phyloP scores from a whole-genome alignment of 2,888 invertebrate genomes.

The Archips xylosteana region DNA sequence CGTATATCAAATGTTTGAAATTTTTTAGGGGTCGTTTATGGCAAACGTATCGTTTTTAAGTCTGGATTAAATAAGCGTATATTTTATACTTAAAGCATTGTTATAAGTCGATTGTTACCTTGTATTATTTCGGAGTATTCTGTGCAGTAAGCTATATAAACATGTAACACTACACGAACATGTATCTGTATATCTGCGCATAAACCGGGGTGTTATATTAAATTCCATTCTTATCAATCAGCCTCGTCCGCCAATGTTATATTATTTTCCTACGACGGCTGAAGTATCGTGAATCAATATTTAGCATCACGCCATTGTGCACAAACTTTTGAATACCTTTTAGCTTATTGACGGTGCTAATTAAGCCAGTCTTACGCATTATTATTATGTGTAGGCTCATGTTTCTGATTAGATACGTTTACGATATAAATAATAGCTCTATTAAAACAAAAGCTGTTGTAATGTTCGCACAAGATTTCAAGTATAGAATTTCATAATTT shows the following conservation, averaged over 20 bases:
- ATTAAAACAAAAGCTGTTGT: too few relatives aligned
- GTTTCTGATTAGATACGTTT: not conserved
- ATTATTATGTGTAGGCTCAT: not conserved
- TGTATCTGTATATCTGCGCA: not conserved
- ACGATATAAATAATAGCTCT: not conserved
- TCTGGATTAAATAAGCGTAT: too few relatives aligned
- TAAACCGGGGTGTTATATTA: constrained; percentile 24
- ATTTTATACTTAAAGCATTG: too few relatives aligned
- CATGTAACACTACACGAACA: too few relatives aligned
- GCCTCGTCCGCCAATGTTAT: not conserved
- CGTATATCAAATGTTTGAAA: too few relatives aligned
- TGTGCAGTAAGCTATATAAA: too few relatives aligned
- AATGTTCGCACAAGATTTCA: too few relatives aligned
- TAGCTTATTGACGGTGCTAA: not conserved
- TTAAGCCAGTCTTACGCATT: not conserved
- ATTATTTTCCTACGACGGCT: constrained; percentile 12
- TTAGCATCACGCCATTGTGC: not conserved
- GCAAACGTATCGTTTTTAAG: too few relatives aligned
- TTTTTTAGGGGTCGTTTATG: too few relatives aligned
- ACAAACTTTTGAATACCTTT: not conserved
- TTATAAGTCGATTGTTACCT: too few relatives aligned
- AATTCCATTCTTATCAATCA: constrained; percentile 36
- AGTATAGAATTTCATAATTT: too few relatives aligned
- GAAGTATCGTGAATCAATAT: constrained; percentile 30
- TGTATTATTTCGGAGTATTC: too few relatives aligned